Conservation (phyloP, 2,888 invertebrate species). For the Pinctada fucata region DNA sequence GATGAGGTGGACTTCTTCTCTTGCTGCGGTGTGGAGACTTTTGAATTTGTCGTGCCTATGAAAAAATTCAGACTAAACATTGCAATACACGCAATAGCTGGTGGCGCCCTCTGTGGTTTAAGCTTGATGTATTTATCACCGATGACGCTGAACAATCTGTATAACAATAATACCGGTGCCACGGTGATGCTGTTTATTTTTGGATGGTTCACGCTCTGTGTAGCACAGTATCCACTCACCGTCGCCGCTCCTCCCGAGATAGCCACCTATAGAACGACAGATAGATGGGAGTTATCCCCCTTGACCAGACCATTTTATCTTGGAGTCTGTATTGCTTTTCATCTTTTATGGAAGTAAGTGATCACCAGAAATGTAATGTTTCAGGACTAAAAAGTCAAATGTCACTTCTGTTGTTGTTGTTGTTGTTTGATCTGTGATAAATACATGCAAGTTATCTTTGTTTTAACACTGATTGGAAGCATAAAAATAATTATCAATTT, state of each 20-base stretch:
- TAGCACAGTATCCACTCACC: slow-evolving; percentile 72
- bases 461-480: no score
- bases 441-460: neutral
- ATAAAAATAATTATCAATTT: no score
- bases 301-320: slow-evolving; percentile 71
- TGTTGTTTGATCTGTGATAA: neutral
- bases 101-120: slow-evolving; percentile 66
- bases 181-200: slow-evolving; percentile 67
- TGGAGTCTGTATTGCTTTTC: slow-evolving; percentile 65
- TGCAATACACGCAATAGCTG: slow-evolving; percentile 66
- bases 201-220: slow-evolving; percentile 71
- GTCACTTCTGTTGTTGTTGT: no score
- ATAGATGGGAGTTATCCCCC: slow-evolving; percentile 67
- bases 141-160: slow-evolving; percentile 65
- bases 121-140: slow-evolving; percentile 70
- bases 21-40: slow-evolving; percentile 71
- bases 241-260: slow-evolving; percentile 72
- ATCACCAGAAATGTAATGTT: neutral
- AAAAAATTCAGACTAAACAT: slow-evolving; percentile 71
- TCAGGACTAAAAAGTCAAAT: no score
- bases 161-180: slow-evolving; percentile 62
- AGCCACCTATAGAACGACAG: slow-evolving; percentile 71
- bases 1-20: slow-evolving; percentile 73
- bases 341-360: slow-evolving; percentile 68
- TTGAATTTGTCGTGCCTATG: slow-evolving; percentile 70